phyloP scores from a whole-genome alignment of 2,888 invertebrate genomes.

The Cosmorhoe ocellata region DNA sequence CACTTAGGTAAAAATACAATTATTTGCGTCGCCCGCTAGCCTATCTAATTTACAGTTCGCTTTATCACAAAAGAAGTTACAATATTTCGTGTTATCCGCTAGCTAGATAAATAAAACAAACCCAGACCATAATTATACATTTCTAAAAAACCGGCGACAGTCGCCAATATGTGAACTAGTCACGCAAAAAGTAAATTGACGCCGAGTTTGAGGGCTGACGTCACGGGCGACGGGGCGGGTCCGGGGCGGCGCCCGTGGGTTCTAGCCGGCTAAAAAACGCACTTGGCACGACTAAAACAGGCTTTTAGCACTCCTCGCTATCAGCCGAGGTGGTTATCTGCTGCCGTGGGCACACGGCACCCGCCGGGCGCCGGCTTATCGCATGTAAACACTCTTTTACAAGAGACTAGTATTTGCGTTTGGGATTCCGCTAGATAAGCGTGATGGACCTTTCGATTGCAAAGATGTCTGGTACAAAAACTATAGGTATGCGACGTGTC shows the following conservation, averaged over 20 bases:
- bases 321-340: slow-evolving; percentile 66
- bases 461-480: slow-evolving; percentile 46
- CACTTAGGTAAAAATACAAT: slow-evolving; percentile 31
- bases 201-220: slow-evolving; percentile 69
- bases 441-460: slow-evolving; percentile 40
- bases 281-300: slow-evolving; percentile 63
- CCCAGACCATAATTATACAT: slow-evolving; percentile 73
- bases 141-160: slow-evolving; percentile 75
- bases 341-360: slow-evolving; percentile 55
- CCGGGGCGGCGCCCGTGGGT: slow-evolving; percentile 68
- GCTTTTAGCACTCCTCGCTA: slow-evolving; percentile 73
- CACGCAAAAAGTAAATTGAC: slow-evolving; percentile 70
- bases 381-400: slow-evolving; percentile 73
- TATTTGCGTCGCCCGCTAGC: slow-evolving; percentile 27
- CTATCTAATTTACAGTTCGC: slow-evolving; percentile 28
- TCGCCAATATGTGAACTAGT: slow-evolving; percentile 74
- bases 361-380: slow-evolving; percentile 79
- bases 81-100: slow-evolving; percentile 53
- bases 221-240: slow-evolving; percentile 78
- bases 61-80: slow-evolving; percentile 45
- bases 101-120: slow-evolving; percentile 69
- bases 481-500: slow-evolving; percentile 20
- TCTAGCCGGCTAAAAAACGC: slow-evolving; percentile 58
- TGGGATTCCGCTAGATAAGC: slow-evolving; percentile 70
- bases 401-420: slow-evolving; percentile 75